phyloP scores from a whole-genome alignment of 2,888 invertebrate species.

The Leucophenga maculata region DNA sequence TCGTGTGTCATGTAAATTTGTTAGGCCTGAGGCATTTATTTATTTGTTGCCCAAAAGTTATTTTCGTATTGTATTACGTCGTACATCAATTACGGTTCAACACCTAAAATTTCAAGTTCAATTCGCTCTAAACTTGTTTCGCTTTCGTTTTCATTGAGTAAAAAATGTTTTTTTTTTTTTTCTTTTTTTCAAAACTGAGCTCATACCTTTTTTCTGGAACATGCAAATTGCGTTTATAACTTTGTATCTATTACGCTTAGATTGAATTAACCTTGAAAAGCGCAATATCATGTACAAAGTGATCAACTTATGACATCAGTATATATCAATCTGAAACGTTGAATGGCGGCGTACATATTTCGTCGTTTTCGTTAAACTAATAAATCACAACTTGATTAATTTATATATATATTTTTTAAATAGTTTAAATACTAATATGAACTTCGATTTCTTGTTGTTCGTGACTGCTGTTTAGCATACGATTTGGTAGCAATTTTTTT shows the following conservation, averaged over 20 bases:
- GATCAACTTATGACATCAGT: conserved; percentile 58
- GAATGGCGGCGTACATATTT: conserved; percentile 23
- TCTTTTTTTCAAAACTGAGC: not conserved
- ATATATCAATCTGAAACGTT: conserved; percentile 42
- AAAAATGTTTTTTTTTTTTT: not conserved
- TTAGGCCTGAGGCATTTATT: conserved; percentile 12
- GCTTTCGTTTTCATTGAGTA: conserved; percentile 53
- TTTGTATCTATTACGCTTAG: conserved; percentile 22
- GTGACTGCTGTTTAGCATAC: conserved; percentile 43
- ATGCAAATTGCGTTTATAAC: conserved; percentile 14
- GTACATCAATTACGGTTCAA: conserved; percentile 15
- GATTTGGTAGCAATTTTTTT: not conserved
- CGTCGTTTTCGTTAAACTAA: conserved; percentile 33
- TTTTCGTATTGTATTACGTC: conserved; percentile 38
- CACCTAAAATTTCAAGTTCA: conserved; percentile 51
- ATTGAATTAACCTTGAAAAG: conserved; percentile 64
- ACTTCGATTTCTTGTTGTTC: conserved; percentile 34
- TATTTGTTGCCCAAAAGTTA: conserved; percentile 49
- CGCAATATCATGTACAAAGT: conserved; percentile 25
- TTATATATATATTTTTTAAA: conserved; percentile 45
- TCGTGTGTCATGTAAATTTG: not conserved
- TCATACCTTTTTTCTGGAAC: not conserved
- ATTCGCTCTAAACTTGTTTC: conserved; percentile 31
- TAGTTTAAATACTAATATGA: conserved; percentile 6
- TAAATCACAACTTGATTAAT: conserved; percentile 64